Base-by-base conservation (phyloP, 2,888 invertebrate species). In the Plebejus anna region DNA sequence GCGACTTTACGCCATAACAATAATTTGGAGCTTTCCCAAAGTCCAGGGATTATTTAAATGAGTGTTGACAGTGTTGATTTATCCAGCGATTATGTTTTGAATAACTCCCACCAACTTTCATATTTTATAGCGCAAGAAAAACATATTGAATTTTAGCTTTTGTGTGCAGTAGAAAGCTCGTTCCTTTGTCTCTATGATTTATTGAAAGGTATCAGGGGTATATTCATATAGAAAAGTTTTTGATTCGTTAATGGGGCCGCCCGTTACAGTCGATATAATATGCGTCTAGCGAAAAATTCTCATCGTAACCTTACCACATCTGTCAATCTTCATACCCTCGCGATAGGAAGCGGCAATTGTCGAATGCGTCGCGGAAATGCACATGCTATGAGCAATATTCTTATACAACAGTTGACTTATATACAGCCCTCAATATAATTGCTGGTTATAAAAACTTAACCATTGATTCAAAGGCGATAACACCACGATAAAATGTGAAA, bases 311-410 rank as follows among this genome's bases (percentile, higher is more conserved):
- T 47, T 47, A 47, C 28, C 72, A 22, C 72, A 42, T 42, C 42
- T 72, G 72, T 72, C 72, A 42, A 72, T 72, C 72, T 72, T 47
- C 9, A 72, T 72, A 11, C 42, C 9, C n/a, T 71, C 47, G 47
- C 47, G 38, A 66, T 72, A 42, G 71, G 71, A 72, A 72, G 47
- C 71, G 71, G 71, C 47, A 47, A 72, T 72, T 72, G 47, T 47
- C 72, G 47, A 72, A 47, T 42, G n/a, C n/a, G 71, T 42, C 47
- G 47, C 72, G 72, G 72, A 72, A 72, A 72, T 72, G 72, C 72
- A 72, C 22, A 66, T 66, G 66, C 66, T 13, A 36, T 36, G 32
- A 66, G 32, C 66, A 32, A 36, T 36, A 66, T 66, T 66, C 66
- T 66, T 66, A 66, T 13, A 66, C 4, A 66, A 66, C 61, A 66